Conservation (phyloP, 2,797 vertebrate species). For the Dromococcyx pavoninus region DNA sequence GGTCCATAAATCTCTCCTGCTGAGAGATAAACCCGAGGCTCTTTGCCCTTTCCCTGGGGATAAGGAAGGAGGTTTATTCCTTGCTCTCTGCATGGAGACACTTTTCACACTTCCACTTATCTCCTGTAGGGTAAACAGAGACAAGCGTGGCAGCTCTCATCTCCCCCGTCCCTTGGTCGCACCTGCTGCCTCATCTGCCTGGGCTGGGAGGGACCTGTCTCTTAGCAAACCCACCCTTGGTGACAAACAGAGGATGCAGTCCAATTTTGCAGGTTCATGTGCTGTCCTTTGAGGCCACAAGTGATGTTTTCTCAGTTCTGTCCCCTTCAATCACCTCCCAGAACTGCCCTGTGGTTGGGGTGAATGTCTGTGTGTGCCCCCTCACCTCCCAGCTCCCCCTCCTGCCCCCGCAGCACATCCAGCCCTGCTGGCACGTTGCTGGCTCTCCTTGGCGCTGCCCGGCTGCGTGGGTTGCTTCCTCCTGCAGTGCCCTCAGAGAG, state of each 20-base stretch:
- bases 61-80: not conserved
- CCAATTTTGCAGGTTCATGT: accelerated
- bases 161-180: not conserved
- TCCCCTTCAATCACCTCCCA: not conserved
- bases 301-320: not conserved
- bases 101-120: not conserved
- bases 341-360: not conserved
- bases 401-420: not conserved
- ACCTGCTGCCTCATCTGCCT: not conserved
- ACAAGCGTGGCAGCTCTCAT: not conserved
- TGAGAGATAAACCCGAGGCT: accelerated
- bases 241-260: not conserved
- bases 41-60: not conserved
- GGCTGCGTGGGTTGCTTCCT: not conserved
- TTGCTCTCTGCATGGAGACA: not conserved
- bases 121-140: accelerated
- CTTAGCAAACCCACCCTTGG: not conserved
- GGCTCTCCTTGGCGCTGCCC: not conserved
- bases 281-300: not conserved
- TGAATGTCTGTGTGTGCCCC: not conserved
- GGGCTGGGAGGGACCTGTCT: not conserved
- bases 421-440: not conserved
- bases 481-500: not conserved
- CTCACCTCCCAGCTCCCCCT: not conserved
- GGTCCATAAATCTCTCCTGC: not conserved